phyloP scores from a whole-genome alignment of 2,113 vertebrate species.

The Noturus placidus region DNA sequence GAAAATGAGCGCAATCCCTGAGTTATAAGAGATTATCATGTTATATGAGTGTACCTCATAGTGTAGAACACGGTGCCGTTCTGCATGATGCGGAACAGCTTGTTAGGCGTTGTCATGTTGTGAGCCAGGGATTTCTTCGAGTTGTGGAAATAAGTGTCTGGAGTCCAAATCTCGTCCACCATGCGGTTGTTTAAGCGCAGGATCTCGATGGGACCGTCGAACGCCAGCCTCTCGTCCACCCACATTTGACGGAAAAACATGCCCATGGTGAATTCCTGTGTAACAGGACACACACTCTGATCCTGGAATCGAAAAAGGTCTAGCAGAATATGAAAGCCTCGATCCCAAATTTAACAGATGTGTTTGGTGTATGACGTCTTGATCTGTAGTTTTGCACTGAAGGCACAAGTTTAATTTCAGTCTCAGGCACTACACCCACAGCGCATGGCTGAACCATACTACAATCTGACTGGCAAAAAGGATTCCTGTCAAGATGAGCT shows the following conservation, averaged over 20 bases:
- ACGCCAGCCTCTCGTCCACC: constrained; percentile 78
- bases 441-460: not conserved
- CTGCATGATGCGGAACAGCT: constrained; percentile 81
- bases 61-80: constrained; percentile 81
- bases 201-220: constrained; percentile 74
- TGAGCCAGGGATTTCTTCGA: constrained; percentile 75
- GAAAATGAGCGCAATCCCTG: not conserved
- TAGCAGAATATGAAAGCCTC: not conserved
- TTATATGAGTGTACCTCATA: constrained; percentile 69
- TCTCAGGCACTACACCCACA: not conserved
- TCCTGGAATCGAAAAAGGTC: not conserved
- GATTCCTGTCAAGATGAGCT: not conserved
- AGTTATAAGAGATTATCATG: not conserved
- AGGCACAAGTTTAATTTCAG: not conserved
- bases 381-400: not conserved
- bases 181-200: constrained; percentile 77
- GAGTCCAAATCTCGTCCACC: constrained; percentile 80
- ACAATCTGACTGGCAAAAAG: not conserved
- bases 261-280: constrained; percentile 78
- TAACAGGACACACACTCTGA: not conserved
- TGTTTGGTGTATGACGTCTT: not conserved
- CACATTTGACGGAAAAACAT: constrained; percentile 83
- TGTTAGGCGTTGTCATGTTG: constrained; percentile 80
- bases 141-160: constrained; percentile 78
- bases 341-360: not conserved